phyloP scores from a whole-genome alignment of 2,888 invertebrate species.

The Palloptera scutellata region DNA sequence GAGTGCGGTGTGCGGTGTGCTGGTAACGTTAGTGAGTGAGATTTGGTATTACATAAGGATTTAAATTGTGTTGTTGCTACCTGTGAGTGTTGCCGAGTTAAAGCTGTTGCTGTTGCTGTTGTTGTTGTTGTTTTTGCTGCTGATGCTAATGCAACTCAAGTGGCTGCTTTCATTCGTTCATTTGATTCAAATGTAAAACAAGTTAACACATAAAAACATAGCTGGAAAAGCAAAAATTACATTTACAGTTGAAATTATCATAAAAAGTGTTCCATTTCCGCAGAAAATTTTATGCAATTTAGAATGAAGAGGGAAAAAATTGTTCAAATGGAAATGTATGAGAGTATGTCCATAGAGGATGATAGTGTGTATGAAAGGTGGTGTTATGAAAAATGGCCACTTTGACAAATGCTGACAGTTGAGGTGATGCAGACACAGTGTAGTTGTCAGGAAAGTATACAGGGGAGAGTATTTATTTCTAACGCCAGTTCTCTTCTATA shows the following conservation, averaged over 20 bases:
- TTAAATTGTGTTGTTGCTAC: not conserved
- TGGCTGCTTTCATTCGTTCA: too few species aligned
- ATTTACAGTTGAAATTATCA: constrained; percentile 22
- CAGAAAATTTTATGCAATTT: constrained; percentile 10
- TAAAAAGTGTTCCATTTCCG: constrained; percentile 18
- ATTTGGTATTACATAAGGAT: not conserved
- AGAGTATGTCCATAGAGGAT: too few species aligned
- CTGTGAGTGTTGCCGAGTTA: not conserved
- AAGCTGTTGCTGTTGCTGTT: not conserved
- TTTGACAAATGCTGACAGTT: too few species aligned
- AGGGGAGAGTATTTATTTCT: too few species aligned
- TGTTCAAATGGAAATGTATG: too few species aligned
- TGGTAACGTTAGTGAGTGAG: constrained; percentile 16
- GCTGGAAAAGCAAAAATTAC: not conserved
- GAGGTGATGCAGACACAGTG: too few species aligned
- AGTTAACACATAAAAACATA: not conserved
- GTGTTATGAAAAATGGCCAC: too few species aligned
- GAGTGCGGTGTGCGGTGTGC: too few species aligned
- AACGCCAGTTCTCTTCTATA: too few species aligned
- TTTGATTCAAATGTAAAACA: too few species aligned
- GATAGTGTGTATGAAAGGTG: too few species aligned
- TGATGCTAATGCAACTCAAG: constrained; percentile 4
- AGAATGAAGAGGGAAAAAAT: not conserved
- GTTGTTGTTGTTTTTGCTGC: not conserved
- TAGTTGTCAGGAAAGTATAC: too few species aligned